phyloP scores from a whole-genome alignment of 2,888 invertebrate genomes.

The Amblyjoppa proteus region DNA sequence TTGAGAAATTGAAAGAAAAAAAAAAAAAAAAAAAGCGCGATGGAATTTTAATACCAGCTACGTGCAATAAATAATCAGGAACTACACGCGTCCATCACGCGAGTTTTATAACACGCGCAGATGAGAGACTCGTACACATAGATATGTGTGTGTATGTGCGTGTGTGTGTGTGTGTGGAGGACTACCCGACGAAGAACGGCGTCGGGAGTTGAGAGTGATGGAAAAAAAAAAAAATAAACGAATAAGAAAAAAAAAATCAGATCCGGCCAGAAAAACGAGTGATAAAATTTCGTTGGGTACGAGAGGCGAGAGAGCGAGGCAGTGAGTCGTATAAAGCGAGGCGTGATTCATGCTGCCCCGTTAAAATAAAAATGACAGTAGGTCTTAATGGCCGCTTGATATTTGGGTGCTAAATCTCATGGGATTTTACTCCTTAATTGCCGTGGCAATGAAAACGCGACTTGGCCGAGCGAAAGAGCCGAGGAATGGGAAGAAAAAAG shows the following conservation, averaged over 20 bases:
- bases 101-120: conserved; percentile 54
- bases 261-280: conserved; percentile 33
- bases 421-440: background rate
- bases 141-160: background rate
- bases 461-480: background rate
- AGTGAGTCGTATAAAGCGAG: conserved; percentile 57
- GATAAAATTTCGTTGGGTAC: conserved; percentile 53
- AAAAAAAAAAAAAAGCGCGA: conserved; percentile 23
- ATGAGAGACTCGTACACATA: background rate
- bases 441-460: conserved; percentile 14
- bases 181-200: background rate
- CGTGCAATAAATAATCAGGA: conserved; percentile 62
- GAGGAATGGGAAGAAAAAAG: background rate
- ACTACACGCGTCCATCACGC: conserved; percentile 44
- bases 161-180: background rate
- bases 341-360: conserved; percentile 70
- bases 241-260: conserved; percentile 32
- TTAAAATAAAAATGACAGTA: conserved; percentile 81
- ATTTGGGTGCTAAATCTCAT: conserved; percentile 63
- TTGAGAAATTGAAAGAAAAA: conserved; percentile 25
- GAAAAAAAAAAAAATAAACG: conserved; percentile 30
- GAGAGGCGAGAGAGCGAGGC: conserved; percentile 19
- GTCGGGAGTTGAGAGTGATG: conserved; percentile 15
- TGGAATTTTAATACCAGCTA: conserved; percentile 60
- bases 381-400: conserved; percentile 74